phyloP scores from a whole-genome alignment of 2,113 vertebrate species.

The Myiagra hebetior region DNA sequence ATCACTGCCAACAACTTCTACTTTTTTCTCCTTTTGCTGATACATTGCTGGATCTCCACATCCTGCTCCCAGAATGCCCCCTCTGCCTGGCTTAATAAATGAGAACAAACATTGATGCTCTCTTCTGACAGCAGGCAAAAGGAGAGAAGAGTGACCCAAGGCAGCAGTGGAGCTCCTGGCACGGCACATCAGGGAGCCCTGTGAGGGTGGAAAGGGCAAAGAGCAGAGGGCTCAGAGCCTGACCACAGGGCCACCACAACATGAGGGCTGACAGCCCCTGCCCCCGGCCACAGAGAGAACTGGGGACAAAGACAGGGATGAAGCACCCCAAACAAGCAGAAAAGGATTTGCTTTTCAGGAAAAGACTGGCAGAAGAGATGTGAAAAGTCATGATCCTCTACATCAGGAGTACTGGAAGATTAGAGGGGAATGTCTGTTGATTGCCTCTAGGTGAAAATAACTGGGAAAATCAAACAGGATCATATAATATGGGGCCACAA shows the following conservation, averaged over 20 bases:
- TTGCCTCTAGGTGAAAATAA: neutral
- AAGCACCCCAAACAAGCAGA: neutral
- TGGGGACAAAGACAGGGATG: neutral
- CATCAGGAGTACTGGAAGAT: neutral
- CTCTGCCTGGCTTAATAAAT: neutral
- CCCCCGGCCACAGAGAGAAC: neutral
- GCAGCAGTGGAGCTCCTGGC: neutral
- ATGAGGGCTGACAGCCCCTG: neutral
- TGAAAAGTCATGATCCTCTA: neutral
- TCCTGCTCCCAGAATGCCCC: neutral
- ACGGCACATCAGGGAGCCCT: fast-evolving
- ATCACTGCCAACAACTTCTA: neutral
- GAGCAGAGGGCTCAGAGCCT: neutral
- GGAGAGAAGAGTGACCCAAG: fast-evolving
- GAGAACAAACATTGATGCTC: neutral
- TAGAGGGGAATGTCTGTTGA: neutral
- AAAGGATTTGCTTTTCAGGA: neutral
- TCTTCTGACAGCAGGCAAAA: neutral
- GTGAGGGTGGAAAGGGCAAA: neutral
- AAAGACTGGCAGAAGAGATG: neutral
- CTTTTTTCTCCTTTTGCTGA: neutral
- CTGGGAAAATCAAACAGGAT: neutral
- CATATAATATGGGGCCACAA: neutral
- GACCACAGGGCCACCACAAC: neutral
- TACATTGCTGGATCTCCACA: neutral